Percentiles rank a stretch among this genome's conserved stretches.
Evolutionary conservation across 2,113 vertebrate species (phyloP).

Genomic region (Butorides virescens): DNA sequence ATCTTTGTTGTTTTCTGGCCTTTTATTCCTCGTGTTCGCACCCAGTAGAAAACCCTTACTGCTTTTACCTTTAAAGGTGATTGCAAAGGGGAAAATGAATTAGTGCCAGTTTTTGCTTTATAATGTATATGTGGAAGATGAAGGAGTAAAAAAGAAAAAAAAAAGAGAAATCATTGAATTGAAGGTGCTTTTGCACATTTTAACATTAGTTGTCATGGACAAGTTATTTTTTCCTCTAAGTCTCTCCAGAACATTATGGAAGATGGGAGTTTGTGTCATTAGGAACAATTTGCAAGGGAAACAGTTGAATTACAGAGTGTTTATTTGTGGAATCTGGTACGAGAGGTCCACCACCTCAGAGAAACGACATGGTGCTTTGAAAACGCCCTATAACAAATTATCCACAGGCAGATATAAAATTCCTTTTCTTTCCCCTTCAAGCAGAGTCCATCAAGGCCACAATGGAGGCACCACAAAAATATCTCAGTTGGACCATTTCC

Average conservation of each 20-base stretch:
- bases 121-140: not conserved
- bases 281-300: not conserved
- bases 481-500: not conserved
- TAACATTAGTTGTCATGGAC: not conserved
- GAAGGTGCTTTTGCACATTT: not conserved
- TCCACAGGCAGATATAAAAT: not conserved
- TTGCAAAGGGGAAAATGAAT: slow-evolving; percentile 48
- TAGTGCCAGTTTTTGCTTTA: slow-evolving; percentile 18
- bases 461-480: not conserved
- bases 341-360: not conserved
- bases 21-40: not conserved
- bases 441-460: not conserved
- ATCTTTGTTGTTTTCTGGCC: slow-evolving; percentile 44
- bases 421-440: not conserved
- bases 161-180: not conserved
- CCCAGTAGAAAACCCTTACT: not conserved
- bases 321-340: not conserved
- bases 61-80: slow-evolving; percentile 10
- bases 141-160: rapidly evolving
- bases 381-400: not conserved
- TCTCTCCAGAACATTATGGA: not conserved
- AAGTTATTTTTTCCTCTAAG: not conserved
- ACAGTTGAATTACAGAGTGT: not conserved
- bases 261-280: not conserved
- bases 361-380: rapidly evolving